Evolutionary conservation across 2,113 vertebrate genomes (phyloP).

Genomic region (Odontesthes bonariensis): DNA sequence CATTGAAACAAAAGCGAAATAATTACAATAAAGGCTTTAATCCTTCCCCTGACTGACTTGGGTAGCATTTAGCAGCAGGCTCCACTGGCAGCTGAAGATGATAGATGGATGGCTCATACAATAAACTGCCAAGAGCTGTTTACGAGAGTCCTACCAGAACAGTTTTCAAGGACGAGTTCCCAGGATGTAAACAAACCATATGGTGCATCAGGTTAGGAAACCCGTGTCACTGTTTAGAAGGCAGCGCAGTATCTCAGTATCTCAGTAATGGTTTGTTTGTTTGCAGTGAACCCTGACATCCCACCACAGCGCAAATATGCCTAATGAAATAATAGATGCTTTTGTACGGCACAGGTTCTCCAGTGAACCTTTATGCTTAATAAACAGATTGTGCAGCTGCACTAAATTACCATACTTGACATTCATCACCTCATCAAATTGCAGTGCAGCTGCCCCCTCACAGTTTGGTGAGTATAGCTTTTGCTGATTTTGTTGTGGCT

Average conservation of each 20-base stretch:
- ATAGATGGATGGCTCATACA: background rate
- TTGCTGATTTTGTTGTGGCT: constrained; percentile 16
- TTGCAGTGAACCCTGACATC: constrained; percentile 34
- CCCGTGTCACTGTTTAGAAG: background rate
- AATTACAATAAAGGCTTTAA: too few relatives aligned
- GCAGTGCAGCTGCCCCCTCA: constrained; percentile 40
- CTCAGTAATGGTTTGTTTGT: constrained; percentile 30
- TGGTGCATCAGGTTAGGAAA: background rate
- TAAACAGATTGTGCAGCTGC: constrained; percentile 18
- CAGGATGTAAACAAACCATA: background rate
- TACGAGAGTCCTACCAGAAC: background rate
- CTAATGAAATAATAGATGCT: constrained; percentile 52
- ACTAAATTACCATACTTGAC: constrained; percentile 46
- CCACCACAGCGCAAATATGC: constrained; percentile 9
- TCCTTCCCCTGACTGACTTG: too few relatives aligned
- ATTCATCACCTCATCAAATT: constrained; percentile 51
- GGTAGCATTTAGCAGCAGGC: background rate
- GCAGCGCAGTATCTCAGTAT: too few relatives aligned
- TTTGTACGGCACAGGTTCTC: background rate
- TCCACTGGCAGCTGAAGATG: background rate
- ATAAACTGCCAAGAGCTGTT: too few relatives aligned
- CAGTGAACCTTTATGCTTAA: constrained; percentile 7
- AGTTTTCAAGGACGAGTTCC: background rate
- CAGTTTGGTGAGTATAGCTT: background rate
- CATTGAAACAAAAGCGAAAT: background rate